Base-by-base conservation (phyloP, 2,113 vertebrate species). In the Nanorana parkeri region DNA sequence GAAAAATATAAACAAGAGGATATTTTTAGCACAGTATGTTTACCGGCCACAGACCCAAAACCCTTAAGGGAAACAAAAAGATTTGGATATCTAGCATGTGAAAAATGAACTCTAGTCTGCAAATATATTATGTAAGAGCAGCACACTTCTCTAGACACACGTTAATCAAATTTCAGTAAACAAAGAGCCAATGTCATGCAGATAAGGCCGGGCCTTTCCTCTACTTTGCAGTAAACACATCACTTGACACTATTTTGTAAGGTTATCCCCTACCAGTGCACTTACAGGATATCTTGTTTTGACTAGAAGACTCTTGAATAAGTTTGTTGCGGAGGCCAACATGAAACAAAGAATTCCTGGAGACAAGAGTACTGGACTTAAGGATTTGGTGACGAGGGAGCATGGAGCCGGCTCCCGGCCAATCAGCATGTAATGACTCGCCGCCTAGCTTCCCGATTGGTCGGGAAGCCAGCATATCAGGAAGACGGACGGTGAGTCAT, bases 211-310 rank as follows among this genome's bases (percentile, higher is more conserved):
- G 17, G 54, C 19, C 21, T 32, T 79, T 68, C 52, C 65, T 60
- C 66, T 68, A 66, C 54, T 56, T 15, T 16, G 68, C 8, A 58
- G 56, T 26, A 58, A 58, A 69, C 56, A 28, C 19, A 41, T 60
- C 56, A 61, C n/a, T 55, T 68, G 65, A 41, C 36, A 28, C 23
- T 36, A 36, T 32, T 78, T 32, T 52, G 41, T 66, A 36, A 66
- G 24, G 61, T 29, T 23, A 0, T 98, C 96, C 0, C 92, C 90
- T 76, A 98, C 96, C 0, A 89, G 55, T 84, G 96, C 97, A 17
- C 92, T 88, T 5, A 83, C 87, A 0, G 91, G 55, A 75, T 61
- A 55, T 29, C 26, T 17, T 41, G 72, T 60, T 74, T 32, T 74
- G 55, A 75, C 72, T 60, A 32, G 28, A 41, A 16, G 28, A 23